Evolutionary conservation across 1,140 invertebrate species (phyloP), one percentile per base, ranked within the genome.

Genomic region (Musca domestica): DNA sequence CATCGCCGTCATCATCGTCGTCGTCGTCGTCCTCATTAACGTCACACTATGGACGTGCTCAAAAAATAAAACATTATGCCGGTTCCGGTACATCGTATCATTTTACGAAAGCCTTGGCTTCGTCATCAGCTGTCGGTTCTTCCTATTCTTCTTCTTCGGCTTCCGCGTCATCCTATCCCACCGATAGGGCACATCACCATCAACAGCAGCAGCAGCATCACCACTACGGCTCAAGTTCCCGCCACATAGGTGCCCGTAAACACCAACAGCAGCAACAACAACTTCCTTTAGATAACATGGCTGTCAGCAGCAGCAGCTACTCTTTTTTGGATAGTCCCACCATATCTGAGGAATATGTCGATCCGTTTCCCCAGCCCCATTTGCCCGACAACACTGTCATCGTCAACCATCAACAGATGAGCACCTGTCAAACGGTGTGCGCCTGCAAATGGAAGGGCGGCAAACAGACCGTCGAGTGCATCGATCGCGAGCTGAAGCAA

Each of bases 371-470:
- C 10, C 67, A 64, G n/a, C 23, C 22, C 17, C 0, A 47, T 0
- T 22, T 17, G 10, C 30, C 10, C 51, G 74, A 66, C 64, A 74
- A 7, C 71, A 76, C 2, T 20, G 69, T 66, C 70, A 75, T 46
- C 65, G 69, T 46, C 64, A 73, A 9, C 64, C 68, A 70, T 48
- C 76, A 75, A 46, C 77, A 79, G 46, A 49, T 76, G 67, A 80
- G 77, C 68, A 84, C 82, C 69, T 94, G 92, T 74, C 90, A 92
- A 51, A 87, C 87, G 22, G 88, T 91, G 72, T 96, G 94, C 81
- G 86, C 87, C 69, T 96, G 94, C 83, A 95, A 95, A 82, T 96
- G 95, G 95, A 94, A 95, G 83, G 88, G 90, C 74, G 94, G 94
- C 68, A 95, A 96, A 84, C 90, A 93, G 74, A 94, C 92, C 22